Evolutionary conservation across 2,797 vertebrate genomes (phyloP), one percentile per base, ranked within the genome.

Genomic region (Rhynchotus rufescens): DNA sequence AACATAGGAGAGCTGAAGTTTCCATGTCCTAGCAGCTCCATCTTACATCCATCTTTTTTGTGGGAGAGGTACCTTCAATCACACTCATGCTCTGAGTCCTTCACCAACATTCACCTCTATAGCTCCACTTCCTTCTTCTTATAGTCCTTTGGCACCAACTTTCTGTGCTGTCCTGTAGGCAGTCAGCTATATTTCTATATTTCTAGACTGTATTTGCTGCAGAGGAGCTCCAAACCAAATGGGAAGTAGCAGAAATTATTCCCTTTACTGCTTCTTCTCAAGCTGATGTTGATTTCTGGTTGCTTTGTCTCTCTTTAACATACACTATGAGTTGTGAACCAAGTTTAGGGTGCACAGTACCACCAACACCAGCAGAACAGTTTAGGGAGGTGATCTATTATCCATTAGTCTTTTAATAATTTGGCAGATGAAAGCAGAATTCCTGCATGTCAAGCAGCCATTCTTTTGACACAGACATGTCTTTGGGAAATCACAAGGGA

Each of bases 321-420:
- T 30, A 16, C 36, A 45, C 30, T 34, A 26, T 0, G 1, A 68
- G 66, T 38, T 72, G 42, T 28, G 65, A 66, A 59, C 79, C 51
- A 36, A 78, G 44, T 72, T 4, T 26, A 51, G 75, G 78, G 78
- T 28, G 59, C 42, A 30, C 32, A 51, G 34, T 6, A 72, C 36
- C 73, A 47, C 65, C 59, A 64, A 36, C 51, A 71, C 12, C 54
- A 80, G 26, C 38, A 82, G n/a, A 80, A 44, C 57, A 47, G 75
- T 47, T 94, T 78, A 84, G 38, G 76, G 32, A 68, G 34, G 25
- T 25, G 56, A 83, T 95, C 92, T 91, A 73, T 92, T 88, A 84
- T 88, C 93, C 86, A 83, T 84, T 73, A 73, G 66, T 88, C 91
- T 91, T 90, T 91, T 88, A 88, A 45, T 73, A 82, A 76, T 84